These are phyloP conservation scores for Sylvilagus floridanus DNA, from an alignment of 2,797 vertebrate genomes.

Conservation along the genomic window DNA sequence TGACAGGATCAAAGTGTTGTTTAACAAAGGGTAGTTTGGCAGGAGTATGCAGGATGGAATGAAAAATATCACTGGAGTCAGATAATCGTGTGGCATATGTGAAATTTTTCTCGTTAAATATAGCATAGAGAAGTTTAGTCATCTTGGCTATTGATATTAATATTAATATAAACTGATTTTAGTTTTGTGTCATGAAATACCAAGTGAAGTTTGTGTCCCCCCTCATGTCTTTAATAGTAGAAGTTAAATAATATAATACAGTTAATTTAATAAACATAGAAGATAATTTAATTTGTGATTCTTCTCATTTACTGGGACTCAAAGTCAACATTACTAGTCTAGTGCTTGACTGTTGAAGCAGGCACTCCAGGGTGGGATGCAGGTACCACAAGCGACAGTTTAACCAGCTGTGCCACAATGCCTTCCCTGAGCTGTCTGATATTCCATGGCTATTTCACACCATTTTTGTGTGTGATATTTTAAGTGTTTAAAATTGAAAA, in stretches of 20 bases:
- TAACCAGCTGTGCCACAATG: too few species aligned
- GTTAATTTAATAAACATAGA: constrained; percentile 50
- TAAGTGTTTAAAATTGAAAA: constrained; percentile 44
- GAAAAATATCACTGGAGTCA: constrained; percentile 2
- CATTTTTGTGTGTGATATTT: constrained; percentile 37
- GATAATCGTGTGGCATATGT: constrained; percentile 33
- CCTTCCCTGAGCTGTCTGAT: neutral
- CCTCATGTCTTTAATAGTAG: neutral
- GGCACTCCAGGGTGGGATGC: too few species aligned
- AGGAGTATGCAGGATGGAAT: constrained; percentile 17
- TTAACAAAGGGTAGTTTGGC: constrained; percentile 67
- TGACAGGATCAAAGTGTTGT: constrained; percentile 45
- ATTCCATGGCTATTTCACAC: neutral
- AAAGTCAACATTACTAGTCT: neutral
- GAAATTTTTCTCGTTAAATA: constrained; percentile 63
- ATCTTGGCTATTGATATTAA: constrained; percentile 43
- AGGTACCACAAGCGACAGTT: too few species aligned
- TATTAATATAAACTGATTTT: constrained; percentile 58
- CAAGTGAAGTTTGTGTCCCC: constrained; percentile 39
- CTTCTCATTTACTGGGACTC: constrained; percentile 39
- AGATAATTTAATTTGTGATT: constrained; percentile 62
- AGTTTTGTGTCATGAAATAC: constrained; percentile 45
- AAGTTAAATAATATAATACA: neutral
- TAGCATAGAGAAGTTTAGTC: constrained; percentile 63
- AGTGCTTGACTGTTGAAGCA: neutral